Percentiles rank a stretch among this genome's conserved stretches.
These are phyloP conservation scores for Neosilurus mollespiculum DNA, from an alignment of 2,797 vertebrate species.

Conservation along the genomic window DNA sequence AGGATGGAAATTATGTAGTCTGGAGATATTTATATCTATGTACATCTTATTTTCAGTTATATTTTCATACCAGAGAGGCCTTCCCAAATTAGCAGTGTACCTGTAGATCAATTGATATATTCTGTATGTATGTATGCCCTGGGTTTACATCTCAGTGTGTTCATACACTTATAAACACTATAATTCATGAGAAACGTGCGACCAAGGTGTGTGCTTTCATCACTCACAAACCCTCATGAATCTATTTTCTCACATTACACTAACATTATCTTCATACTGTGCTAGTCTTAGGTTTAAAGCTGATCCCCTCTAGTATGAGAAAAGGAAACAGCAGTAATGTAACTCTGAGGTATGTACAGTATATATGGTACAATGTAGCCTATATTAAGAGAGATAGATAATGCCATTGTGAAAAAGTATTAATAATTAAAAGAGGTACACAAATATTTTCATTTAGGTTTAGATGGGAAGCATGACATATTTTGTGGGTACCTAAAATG, in stretches of 20 bases:
- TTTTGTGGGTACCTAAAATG: neutral
- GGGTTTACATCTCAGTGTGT: neutral
- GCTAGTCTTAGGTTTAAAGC: neutral
- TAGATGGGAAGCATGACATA: neutral
- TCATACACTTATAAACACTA: neutral
- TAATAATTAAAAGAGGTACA: neutral
- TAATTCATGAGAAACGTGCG: neutral
- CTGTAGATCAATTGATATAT: neutral
- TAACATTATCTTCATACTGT: neutral
- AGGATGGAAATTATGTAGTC: too few relatives aligned
- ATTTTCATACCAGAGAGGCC: neutral
- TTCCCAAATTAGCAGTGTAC: neutral
- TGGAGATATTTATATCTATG: neutral
- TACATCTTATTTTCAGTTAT: too few relatives aligned
- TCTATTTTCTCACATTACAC: constrained; percentile 8
- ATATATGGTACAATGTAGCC: too few relatives aligned
- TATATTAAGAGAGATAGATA: neutral
- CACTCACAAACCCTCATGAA: neutral
- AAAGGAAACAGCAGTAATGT: neutral
- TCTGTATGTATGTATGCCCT: neutral
- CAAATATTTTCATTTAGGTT: neutral
- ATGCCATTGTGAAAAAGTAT: neutral
- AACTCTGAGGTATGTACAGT: neutral
- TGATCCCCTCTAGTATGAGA: neutral
- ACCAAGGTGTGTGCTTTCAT: neutral